Base-by-base conservation (phyloP, 1,140 invertebrate genomes). In the Neoseiulus cucumeris region DNA sequence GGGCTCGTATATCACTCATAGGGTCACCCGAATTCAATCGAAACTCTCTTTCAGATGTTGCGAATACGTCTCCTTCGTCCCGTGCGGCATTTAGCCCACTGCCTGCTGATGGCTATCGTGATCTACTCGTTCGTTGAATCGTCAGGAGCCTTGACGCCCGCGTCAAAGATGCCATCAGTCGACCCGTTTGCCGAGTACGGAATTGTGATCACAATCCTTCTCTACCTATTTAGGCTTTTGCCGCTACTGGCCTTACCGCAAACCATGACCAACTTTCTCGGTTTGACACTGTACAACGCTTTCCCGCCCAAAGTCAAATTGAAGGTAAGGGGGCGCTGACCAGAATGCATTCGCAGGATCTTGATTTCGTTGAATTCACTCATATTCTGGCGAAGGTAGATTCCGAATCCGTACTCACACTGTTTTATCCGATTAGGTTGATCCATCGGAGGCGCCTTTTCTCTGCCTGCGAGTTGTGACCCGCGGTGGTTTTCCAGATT, bases 391-490 rank as follows among this genome's bases (percentile, higher is more conserved):
- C n/a, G n/a, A n/a, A n/a, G n/a, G n/a, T 9, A 9, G 33, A 39
- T 9, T 4, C 33, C 4, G 33, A 6, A 39, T 6, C 33, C 9
- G 33, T 6, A 9, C 33, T 39, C 9, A 9, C 33, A 9, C 4
- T 9, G 33, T 39, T 39, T 39, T 39, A 6, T 39, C 33, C n/a
- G n/a, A n/a, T n/a, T 6, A 59, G 51, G 51, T 59, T 25, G 33
- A 59, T 17, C 51, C 51, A 14, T 65, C 22, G 42, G 69, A 94
- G 67, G 90, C 91, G 20, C 93, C 94, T 4, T 96, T 96, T 74
- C 85, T 98, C 59, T 96, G 91, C 74, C 88, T 98, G 68, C 81
- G 94, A 64, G 84, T 95, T 7, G 94, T 98, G 0, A 98, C 94
- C 0, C 81, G 91, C 67, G 94, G 94, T 1, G 89, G 95, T 76